Evolutionary conservation across 2,888 invertebrate species (phyloP).

Genomic region (Zygogramma bicolorata): DNA sequence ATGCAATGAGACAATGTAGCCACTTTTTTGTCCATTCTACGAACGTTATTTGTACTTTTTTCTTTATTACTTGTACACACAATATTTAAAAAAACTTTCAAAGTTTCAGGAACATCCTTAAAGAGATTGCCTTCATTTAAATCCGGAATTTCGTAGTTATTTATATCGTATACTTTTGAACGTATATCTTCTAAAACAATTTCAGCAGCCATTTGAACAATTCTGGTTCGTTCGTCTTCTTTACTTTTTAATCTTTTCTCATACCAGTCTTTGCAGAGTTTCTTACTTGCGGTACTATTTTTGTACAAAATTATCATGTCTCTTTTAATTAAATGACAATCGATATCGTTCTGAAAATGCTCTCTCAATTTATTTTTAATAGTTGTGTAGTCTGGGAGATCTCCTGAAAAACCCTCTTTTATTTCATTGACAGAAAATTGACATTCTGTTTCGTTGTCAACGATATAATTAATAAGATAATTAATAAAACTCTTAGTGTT

Average conservation of each 20-base stretch:
- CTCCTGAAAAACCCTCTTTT: no score
- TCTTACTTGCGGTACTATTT: constrained; percentile 48
- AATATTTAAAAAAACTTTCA: constrained; percentile 40
- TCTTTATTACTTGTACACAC: not conserved
- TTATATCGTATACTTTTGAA: constrained; percentile 50
- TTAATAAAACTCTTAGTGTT: constrained; percentile 48
- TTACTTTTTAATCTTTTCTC: constrained; percentile 51
- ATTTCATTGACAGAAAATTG: no score
- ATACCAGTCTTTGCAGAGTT: constrained; percentile 46
- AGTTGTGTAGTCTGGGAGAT: no score
- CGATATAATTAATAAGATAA: constrained; percentile 40
- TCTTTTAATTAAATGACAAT: constrained; percentile 48
- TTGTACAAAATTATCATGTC: constrained; percentile 53
- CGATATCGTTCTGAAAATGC: constrained; percentile 51
- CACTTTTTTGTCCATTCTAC: constrained; percentile 21
- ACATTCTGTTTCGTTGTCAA: no score
- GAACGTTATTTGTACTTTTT: constrained; percentile 19
- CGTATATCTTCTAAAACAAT: no score
- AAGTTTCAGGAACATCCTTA: constrained; percentile 50
- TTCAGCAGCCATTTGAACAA: no score
- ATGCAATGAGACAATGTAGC: constrained; percentile 22
- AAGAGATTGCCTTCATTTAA: constrained; percentile 40
- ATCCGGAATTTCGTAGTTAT: constrained; percentile 48
- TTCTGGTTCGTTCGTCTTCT: no score
- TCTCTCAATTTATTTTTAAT: constrained; percentile 50